Evolutionary conservation across 2,113 vertebrate genomes (phyloP).

Genomic region (Halichoerus grypus): DNA sequence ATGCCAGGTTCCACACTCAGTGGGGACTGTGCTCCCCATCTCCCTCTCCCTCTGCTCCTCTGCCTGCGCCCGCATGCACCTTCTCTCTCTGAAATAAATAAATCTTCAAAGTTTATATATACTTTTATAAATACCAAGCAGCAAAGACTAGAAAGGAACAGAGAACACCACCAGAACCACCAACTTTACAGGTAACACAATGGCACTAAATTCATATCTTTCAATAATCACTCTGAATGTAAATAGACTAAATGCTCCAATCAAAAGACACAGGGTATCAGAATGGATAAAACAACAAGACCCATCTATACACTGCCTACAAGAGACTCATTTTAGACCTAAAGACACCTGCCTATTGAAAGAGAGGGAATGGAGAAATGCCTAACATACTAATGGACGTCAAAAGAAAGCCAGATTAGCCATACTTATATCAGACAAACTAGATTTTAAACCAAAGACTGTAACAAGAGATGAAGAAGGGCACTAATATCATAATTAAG

Average conservation of each 20-base stretch:
- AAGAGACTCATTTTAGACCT: neutral
- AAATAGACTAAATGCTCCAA: neutral
- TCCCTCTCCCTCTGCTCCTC: neutral
- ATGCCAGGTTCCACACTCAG: neutral
- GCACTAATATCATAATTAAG: neutral
- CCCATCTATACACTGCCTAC: neutral
- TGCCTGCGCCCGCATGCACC: accelerated
- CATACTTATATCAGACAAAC: neutral
- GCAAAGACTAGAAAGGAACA: neutral
- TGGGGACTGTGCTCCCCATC: neutral
- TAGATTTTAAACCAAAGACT: neutral
- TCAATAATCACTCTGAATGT: neutral
- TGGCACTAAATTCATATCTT: neutral
- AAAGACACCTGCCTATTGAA: neutral
- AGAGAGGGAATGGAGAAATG: neutral
- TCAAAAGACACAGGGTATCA: neutral
- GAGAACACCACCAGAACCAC: neutral
- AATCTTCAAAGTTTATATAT: neutral
- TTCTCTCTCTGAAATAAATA: neutral
- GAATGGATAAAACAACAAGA: neutral
- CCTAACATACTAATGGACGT: neutral
- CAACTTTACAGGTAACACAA: neutral
- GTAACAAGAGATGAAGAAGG: neutral
- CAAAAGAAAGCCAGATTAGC: neutral
- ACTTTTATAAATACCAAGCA: neutral